Conservation (phyloP, 2,888 invertebrate genomes). For the Digitonthophagus gazella region DNA sequence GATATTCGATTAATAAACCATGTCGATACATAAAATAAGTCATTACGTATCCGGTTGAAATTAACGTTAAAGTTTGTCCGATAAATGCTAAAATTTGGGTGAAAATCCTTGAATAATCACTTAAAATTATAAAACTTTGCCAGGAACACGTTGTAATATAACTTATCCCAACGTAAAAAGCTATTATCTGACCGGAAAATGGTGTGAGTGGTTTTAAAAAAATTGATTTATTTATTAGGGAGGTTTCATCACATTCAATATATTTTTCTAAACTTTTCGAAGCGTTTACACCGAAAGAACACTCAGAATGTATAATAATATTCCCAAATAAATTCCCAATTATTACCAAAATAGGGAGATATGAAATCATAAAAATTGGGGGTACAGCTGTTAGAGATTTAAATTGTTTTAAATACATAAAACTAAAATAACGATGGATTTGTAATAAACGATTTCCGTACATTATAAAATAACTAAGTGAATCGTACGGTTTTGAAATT, state of each 20-base stretch:
- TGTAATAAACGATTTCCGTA: conserved; percentile 24
- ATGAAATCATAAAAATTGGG: conserved; percentile 1
- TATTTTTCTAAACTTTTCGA: neutral
- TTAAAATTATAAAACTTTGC: conserved; percentile 19
- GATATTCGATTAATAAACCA: conserved; percentile 23
- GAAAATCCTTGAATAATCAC: neutral
- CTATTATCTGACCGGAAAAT: conserved; percentile 18
- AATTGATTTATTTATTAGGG: conserved; percentile 11
- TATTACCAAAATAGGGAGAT: conserved; percentile 21
- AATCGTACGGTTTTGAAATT: conserved; percentile 13
- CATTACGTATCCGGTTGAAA: conserved; percentile 4
- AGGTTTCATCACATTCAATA: conserved; percentile 10
- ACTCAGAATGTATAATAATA: conserved; percentile 16
- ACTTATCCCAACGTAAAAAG: conserved; percentile 11
- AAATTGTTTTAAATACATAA: conserved; percentile 14
- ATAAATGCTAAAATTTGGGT: conserved; percentile 1
- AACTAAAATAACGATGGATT: conserved; percentile 28
- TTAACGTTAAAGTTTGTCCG: conserved; percentile 1
- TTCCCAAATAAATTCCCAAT: conserved; percentile 18
- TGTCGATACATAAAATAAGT: conserved; percentile 8
- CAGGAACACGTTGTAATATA: conserved; percentile 20
- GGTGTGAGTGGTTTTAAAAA: conserved; percentile 19
- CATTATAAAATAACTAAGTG: conserved; percentile 12
- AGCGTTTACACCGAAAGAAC: conserved; percentile 18
- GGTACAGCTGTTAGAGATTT: neutral